Base-by-base conservation (phyloP, 2,797 vertebrate genomes). In the Siniperca scherzeri region DNA sequence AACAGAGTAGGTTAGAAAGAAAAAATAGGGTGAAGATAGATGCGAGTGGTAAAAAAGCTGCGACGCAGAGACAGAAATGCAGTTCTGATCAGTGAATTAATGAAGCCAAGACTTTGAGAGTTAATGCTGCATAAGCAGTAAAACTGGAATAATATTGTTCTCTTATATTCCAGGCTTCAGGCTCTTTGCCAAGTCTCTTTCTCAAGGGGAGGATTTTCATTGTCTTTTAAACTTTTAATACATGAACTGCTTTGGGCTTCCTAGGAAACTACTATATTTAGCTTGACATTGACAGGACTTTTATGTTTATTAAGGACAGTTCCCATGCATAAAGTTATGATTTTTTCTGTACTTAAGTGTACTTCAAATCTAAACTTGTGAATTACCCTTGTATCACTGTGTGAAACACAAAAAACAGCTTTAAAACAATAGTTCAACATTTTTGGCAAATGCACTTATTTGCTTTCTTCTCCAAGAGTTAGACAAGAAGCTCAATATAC, bases 221-320 rank as follows among this genome's bases (percentile, higher is more conserved):
- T 60, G 36, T 80, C 19, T 66, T 72, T 79, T 77, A 9, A 53
- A 66, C 53, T 74, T 73, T 52, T 53, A 75, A 21, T 64, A 50
- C n/a, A 27, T 40, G 16, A 56, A 42, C 33, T 27, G 44, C 60
- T 71, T 61, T 57, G 12, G 8, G 4, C 17, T 76, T 79, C 48
- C 27, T 69, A 27, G 38, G 72, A 64, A 74, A 46, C 27, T n/a
- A 25, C 13, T 56, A 6, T 55, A 56, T 80, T 59, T 74, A 14
- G 16, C 0, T 53, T 48, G 19, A 65, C 38, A 70, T 44, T 65
- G 14, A 53, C 9, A 30, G 12, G 7, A 2, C 13, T 66, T 57
- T 77, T 38, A 64, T 81, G 38, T 70, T 73, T 3, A 68, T 52
- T 44, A 65, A 55, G 36, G 27, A 74, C 22, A 77, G 19, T 11